Base-by-base conservation (phyloP, 2,888 invertebrate genomes). In the Drosophila eohydei region DNA sequence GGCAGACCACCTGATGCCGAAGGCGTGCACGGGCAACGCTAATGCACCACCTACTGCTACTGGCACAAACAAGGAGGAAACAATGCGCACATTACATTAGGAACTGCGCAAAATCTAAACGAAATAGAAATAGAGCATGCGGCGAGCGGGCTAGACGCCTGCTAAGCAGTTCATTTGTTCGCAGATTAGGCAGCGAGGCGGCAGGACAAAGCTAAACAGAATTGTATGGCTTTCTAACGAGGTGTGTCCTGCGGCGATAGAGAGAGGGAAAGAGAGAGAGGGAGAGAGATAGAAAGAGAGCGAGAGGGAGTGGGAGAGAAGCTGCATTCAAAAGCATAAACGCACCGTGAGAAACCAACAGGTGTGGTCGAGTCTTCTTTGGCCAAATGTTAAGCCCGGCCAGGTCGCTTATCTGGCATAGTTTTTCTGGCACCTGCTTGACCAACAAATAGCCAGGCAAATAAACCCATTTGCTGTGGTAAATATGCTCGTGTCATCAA, bases 1-100 rank as follows among this genome's bases (percentile, higher is more conserved):
- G 32, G 28, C 44, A 56, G 55, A 40, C 40, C 75, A 73, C 67
- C 74, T 72, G 79, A 74, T 71, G 67, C 40, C 46, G 38, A 11
- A 65, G 85, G 88, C 81, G 83, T 79, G 79, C 66, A 55, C 52
- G 7, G 66, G 48, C 81, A 43, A 50, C 75, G 50, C 74, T 88
- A 85, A 85, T 88, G 64, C 82, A 73, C 86, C 85, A 88, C 88
- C 85, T 85, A 88, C 83, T 38, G 80, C 83, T 83, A 81, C 83
- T 40, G 88, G 52, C 50, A n/a, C 54, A 68, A 54, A 64, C 70
- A 76, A 51, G 14, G 40, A 7, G 12, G 32, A 67, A 40, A 71
- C 82, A 75, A 70, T 56, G 84, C 58, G 32, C 41, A 46, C 21
- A 30, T 63, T 74, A 43, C 56, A 78, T 78, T 78, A 76, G 62